Base-by-base conservation (phyloP, 2,888 invertebrate species). In the Drosophila diplacantha region DNA sequence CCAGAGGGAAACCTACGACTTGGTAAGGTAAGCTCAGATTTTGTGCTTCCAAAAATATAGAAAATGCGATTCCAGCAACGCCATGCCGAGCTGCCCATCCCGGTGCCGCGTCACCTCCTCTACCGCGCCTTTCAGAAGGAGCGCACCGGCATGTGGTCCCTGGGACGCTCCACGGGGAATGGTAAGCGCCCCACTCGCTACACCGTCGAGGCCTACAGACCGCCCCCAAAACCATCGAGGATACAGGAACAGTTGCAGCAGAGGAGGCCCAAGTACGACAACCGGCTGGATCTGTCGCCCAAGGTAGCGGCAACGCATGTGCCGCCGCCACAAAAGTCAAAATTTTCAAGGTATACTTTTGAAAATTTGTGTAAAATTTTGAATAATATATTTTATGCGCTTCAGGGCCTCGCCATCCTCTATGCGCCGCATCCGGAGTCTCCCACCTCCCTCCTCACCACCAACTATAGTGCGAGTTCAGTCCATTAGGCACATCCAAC, bases 31-130 rank as follows among this genome's bases (percentile, higher is more conserved):
- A 12, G 3, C 3, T 3, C 2, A 1, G 3, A 3, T 24, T 20
- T 5, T 1, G 14, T 9, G 3, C 9, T 32, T 3, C 3, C 8
- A 2, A 5, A 5, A 9, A 41, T 9, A 46, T 5, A 20, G 5
- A 6, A 16, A 9, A 3, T 2, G 1, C 5, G 3, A 14, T 12
- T 14, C 11, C 29, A 80, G 80, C 53, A 69, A 52, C 55, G 56
- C 5, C 79, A 79, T 11, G 81, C 77, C 0, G 64, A 71, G n/a
- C 64, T 81, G 26, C 81, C 80, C 11, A 80, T 80, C 9, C 80
- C 80, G 0, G 70, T 80, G 43, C 80, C 80, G 3, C 55, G 54
- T 0, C 75, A 77, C 32, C 54, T 72, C 0, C 51, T 81, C 29
- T 80, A 80, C 35, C 69, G 70, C 0, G 80, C 80, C 12, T 38